Evolutionary conservation across 1,140 invertebrate species (phyloP).

Genomic region (Brachionus angularis): DNA sequence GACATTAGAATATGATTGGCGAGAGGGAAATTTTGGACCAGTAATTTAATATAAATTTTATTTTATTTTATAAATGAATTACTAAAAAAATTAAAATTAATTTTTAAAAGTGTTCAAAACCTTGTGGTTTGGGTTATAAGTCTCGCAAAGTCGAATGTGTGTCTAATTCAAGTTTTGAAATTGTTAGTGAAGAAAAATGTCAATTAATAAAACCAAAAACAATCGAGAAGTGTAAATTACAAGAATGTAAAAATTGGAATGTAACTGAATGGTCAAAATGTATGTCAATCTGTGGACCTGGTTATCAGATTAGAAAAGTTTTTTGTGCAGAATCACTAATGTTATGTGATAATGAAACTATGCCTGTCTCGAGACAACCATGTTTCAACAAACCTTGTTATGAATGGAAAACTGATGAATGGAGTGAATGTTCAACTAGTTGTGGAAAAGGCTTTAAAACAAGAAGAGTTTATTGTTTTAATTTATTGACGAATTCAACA

Average conservation of each 20-base stretch:
- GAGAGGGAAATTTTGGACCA: not conserved
- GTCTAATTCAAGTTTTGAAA: not conserved
- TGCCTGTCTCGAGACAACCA: not conserved
- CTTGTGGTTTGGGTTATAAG: not conserved
- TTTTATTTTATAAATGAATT: too few species aligned
- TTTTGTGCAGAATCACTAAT: slow-evolving; percentile 1
- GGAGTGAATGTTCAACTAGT: slow-evolving; percentile 22
- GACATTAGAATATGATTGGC: not conserved
- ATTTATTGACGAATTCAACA: slow-evolving; percentile 2
- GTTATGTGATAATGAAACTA: not conserved
- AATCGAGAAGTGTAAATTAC: not conserved
- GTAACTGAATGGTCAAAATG: slow-evolving; percentile 4
- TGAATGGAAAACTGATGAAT: not conserved
- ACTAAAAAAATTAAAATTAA: too few species aligned
- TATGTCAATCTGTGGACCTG: not conserved
- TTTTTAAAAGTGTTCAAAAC: not conserved
- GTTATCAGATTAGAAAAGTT: slow-evolving; percentile 26
- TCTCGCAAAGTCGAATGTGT: slow-evolving; percentile 11
- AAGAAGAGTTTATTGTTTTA: slow-evolving; percentile 3
- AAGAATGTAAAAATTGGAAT: slow-evolving; percentile 26
- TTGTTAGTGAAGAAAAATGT: not conserved
- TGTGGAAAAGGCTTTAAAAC: slow-evolving; percentile 35
- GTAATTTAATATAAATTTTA: not conserved
- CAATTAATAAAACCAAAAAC: not conserved
- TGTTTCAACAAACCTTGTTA: not conserved